Conservation (phyloP, 2,797 vertebrate genomes). For the Anguilla obscura region DNA sequence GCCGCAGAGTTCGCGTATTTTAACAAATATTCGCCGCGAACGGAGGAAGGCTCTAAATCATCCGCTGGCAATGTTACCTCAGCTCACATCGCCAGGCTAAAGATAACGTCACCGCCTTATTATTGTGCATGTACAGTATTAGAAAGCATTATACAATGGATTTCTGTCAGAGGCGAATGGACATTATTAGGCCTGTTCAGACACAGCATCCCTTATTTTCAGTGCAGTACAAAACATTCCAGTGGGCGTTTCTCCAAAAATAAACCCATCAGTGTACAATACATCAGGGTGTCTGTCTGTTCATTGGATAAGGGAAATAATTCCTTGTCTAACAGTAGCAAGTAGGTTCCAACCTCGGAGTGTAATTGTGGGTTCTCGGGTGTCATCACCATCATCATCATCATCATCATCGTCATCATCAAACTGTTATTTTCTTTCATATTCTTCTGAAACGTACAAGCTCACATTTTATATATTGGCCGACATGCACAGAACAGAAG, state of each 20-base stretch:
- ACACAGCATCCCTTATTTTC: neutral
- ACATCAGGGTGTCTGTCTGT: too few relatives aligned
- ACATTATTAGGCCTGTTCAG: neutral
- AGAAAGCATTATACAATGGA: neutral
- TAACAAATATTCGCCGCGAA: neutral
- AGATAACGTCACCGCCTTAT: neutral
- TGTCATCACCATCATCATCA: too few relatives aligned
- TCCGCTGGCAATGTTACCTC: neutral
- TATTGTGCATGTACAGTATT: neutral
- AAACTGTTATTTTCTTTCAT: too few relatives aligned
- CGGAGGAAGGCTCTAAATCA: neutral
- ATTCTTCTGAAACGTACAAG: too few relatives aligned
- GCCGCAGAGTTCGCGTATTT: neutral
- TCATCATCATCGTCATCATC: too few relatives aligned
- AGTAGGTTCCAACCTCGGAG: too few relatives aligned
- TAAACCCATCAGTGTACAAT: neutral
- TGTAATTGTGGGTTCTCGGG: too few relatives aligned
- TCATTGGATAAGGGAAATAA: too few relatives aligned
- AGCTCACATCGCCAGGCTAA: neutral
- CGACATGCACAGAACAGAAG: too few relatives aligned
- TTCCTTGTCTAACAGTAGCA: too few relatives aligned
- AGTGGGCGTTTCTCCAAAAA: neutral
- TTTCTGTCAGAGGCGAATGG: neutral
- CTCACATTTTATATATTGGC: too few relatives aligned
- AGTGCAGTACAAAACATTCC: neutral